phyloP scores from a whole-genome alignment of 2,113 vertebrate species.

The Pterocles orientalis region DNA sequence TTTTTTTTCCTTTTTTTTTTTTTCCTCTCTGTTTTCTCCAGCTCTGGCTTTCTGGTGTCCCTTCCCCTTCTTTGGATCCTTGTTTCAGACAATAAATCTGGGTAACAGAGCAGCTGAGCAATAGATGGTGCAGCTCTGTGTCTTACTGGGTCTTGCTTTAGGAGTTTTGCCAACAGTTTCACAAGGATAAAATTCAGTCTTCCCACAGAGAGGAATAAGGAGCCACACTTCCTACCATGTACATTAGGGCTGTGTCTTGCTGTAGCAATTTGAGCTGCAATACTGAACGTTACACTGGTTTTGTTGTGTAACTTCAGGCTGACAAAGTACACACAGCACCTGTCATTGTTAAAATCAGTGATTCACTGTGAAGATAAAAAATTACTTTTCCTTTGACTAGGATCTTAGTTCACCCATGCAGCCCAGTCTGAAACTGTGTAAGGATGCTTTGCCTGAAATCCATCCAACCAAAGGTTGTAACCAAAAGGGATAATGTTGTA shows the following conservation, averaged over 20 bases:
- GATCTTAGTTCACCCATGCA: neutral
- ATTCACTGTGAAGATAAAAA: conserved; percentile 5
- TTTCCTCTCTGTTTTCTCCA: neutral
- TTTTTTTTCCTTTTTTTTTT: neutral
- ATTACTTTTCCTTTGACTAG: neutral
- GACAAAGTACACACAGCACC: neutral
- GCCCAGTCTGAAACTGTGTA: neutral
- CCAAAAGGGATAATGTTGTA: neutral
- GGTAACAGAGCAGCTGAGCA: neutral
- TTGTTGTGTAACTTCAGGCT: conserved; percentile 15
- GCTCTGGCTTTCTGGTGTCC: neutral
- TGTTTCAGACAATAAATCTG: neutral
- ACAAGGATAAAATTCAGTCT: neutral
- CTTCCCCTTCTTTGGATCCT: neutral
- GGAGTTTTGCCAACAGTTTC: neutral
- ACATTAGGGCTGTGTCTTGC: neutral
- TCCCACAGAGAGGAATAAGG: neutral
- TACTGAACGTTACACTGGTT: conserved; percentile 9
- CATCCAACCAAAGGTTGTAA: neutral
- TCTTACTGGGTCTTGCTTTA: neutral
- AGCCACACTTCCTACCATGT: neutral
- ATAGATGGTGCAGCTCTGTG: neutral
- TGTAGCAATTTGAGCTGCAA: neutral
- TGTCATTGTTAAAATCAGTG: neutral
- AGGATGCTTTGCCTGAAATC: neutral